Evolutionary conservation across 92 coral and sea anemone species (phyloP).

Genomic region (Ricordea florida): DNA sequence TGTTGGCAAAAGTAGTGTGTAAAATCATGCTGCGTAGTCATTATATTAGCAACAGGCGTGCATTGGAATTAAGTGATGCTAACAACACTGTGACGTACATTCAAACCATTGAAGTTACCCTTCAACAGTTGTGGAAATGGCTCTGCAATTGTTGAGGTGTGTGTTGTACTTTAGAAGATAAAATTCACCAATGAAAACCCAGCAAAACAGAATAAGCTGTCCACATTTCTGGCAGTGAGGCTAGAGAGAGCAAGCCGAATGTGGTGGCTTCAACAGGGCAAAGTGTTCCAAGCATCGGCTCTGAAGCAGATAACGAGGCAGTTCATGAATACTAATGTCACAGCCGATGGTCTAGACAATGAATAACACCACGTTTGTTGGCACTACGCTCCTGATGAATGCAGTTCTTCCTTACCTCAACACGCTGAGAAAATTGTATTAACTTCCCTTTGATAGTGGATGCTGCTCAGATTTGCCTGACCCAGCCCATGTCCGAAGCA

Average conservation of each 20-base stretch:
- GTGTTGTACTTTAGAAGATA: neutral
- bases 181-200: slow-evolving; percentile 6
- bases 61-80: slow-evolving; percentile 43
- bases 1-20: slow-evolving; percentile 45
- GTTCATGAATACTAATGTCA: neutral
- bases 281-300: slow-evolving; percentile 27
- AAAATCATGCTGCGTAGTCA: slow-evolving; percentile 42
- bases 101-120: slow-evolving; percentile 33
- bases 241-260: slow-evolving; percentile 22
- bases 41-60: slow-evolving; percentile 46
- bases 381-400: too few species aligned
- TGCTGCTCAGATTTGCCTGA: too few species aligned
- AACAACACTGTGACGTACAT: slow-evolving; percentile 42
- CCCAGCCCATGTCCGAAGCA: too few species aligned
- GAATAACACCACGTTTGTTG: too few species aligned
- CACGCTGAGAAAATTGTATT: slow-evolving; percentile 18
- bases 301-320: slow-evolving; percentile 14
- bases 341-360: slow-evolving; percentile 19
- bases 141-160: slow-evolving; percentile 3
- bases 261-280: slow-evolving; percentile 32
- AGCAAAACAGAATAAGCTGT: slow-evolving; percentile 15
- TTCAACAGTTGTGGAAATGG: slow-evolving; percentile 41
- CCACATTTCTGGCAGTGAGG: slow-evolving; percentile 21
- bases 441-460: too few species aligned
- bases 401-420: too few species aligned